Evolutionary conservation across 2,888 invertebrate species (phyloP), one percentile per base, ranked within the genome.

Genomic region (Lithophane semibrunnea): DNA sequence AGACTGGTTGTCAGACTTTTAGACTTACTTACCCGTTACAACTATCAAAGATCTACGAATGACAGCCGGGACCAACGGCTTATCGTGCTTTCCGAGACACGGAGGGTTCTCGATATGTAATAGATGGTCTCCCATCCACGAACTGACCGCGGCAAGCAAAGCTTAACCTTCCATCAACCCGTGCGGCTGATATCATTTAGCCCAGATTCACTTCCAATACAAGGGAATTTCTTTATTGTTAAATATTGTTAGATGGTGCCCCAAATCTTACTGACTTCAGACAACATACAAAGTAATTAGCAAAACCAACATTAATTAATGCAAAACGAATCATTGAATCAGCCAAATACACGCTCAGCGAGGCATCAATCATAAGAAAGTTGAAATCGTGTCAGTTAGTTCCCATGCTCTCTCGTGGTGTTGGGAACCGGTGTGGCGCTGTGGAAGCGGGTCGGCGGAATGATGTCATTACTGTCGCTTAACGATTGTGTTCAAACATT

Each of bases 301-400:
- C 29, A 64, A 81, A 65, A 60, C 44, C 12, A 37, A 73, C 21
- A 74, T 21, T 16, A 16, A 66, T 74, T 42, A 52, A 61, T 52
- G 66, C n/a, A 42, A 61, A 77, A 21, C 29, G 29, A 74, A 67
- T 80, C n/a, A 64, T 24, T 49, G 42, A 73, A 63, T 68, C 52
- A 60, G 24, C 13, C 47, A 76, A 73, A 44, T n/a, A 69, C 64
- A 70, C 49, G 64, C 60, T 68, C 74, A 77, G 44, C 73, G 71
- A 85, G 86, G 79, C 85, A 86, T 91, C 87, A 89, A 91, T 91
- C 83, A 88, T 84, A 92, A 88, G 93, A 94, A 93, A 94, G 93
- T 92, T 80, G 92, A 92, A 92, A 93, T 91, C 89, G 89, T 91
- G 91, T 91, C 84, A 77, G 79, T 77, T 78, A 44, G 79, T 88